These are phyloP conservation scores for Serrognathus titanus DNA, from an alignment of 2,888 invertebrate genomes.

Conservation along the genomic window DNA sequence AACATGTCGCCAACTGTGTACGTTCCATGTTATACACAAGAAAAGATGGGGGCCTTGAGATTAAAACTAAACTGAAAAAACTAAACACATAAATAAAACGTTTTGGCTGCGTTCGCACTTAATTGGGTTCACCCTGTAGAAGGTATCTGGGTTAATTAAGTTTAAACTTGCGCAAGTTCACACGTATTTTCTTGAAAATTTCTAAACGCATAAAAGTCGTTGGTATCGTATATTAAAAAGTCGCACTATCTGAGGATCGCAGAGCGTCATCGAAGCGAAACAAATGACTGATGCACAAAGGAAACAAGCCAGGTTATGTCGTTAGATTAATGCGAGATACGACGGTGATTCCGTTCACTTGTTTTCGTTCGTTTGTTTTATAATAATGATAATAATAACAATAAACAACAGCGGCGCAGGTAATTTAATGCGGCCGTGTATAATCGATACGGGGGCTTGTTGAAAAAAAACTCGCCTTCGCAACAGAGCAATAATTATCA, in stretches of 20 bases:
- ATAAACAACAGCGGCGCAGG: not conserved
- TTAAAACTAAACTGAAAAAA: too few species aligned
- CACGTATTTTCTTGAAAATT: too few species aligned
- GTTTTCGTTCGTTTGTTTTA: not conserved
- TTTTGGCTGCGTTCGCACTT: too few species aligned
- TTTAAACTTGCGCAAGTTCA: too few species aligned
- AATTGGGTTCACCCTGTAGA: too few species aligned
- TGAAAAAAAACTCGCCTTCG: not conserved
- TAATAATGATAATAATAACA: not conserved
- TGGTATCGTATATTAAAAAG: slow-evolving; percentile 38
- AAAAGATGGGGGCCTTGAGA: too few species aligned
- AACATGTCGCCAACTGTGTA: too few species aligned
- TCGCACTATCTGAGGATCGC: slow-evolving; percentile 35
- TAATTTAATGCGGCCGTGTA: not conserved
- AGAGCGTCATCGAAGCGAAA: slow-evolving; percentile 36
- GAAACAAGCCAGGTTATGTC: slow-evolving; percentile 26
- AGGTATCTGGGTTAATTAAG: too few species aligned
- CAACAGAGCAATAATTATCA: slow-evolving; percentile 14
- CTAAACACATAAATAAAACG: too few species aligned
- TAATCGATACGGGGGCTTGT: not conserved
- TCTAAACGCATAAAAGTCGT: slow-evolving; percentile 18
- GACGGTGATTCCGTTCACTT: not conserved
- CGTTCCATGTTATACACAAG: too few species aligned
- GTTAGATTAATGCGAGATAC: slow-evolving; percentile 24
- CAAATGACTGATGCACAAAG: slow-evolving; percentile 35